Percentiles rank a stretch among this genome's conserved stretches.
These are phyloP conservation scores for Panulirus ornatus DNA, from an alignment of 1,140 invertebrate species.

Conservation along the genomic window DNA sequence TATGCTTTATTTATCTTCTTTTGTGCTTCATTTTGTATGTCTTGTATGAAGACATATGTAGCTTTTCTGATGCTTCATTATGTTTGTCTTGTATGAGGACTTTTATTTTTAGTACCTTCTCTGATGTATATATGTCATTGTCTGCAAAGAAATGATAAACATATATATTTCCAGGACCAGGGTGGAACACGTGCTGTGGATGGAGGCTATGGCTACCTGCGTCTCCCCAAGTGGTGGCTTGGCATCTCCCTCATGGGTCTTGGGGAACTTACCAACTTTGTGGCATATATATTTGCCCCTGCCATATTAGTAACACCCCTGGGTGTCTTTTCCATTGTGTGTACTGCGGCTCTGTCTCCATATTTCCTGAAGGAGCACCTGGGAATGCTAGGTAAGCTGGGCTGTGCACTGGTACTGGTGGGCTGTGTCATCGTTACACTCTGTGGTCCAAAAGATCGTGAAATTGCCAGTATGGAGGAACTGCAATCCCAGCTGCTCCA, in stretches of 20 bases:
- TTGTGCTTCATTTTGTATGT: no score
- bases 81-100: no score
- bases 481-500: slow-evolving; percentile 68
- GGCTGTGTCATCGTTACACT: slow-evolving; percentile 73
- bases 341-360: slow-evolving; percentile 70
- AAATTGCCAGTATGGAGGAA: slow-evolving; percentile 71
- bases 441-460: slow-evolving; percentile 72
- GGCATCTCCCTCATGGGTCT: slow-evolving; percentile 72
- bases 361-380: slow-evolving; percentile 68
- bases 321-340: slow-evolving; percentile 73
- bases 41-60: no score
- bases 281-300: slow-evolving; percentile 72
- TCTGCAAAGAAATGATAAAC: not conserved
- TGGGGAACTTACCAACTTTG: slow-evolving; percentile 73
- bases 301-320: slow-evolving; percentile 73
- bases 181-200: slow-evolving; percentile 68
- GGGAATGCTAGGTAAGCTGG: slow-evolving; percentile 63
- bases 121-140: not conserved
- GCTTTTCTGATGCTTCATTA: no score
- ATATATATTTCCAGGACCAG: slow-evolving; percentile 16
- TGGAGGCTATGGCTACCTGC: slow-evolving; percentile 72
- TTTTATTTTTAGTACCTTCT: not conserved
- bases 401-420: slow-evolving; percentile 70
- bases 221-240: slow-evolving; percentile 70
- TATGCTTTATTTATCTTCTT: no score